phyloP scores from a whole-genome alignment of 1,140 invertebrate species.

The Lamellibrachia luymesi region DNA sequence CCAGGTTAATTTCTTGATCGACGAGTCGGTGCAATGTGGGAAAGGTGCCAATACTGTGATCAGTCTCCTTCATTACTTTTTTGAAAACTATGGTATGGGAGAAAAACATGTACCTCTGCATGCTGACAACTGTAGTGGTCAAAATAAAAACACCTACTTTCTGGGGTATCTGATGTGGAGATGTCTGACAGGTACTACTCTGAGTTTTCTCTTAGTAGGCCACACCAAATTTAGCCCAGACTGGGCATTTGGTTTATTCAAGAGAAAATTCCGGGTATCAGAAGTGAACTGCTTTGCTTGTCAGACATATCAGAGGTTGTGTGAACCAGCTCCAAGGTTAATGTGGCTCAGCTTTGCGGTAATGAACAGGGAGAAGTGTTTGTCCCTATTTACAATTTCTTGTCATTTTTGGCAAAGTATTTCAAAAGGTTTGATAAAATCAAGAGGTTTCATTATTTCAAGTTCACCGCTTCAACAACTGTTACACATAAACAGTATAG shows the following conservation, averaged over 20 bases:
- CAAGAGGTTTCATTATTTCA: slow-evolving; percentile 28
- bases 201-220: slow-evolving; percentile 35
- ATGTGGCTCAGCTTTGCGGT: slow-evolving; percentile 11
- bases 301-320: slow-evolving; percentile 24
- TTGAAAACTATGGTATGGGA: slow-evolving; percentile 34
- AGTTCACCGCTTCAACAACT: slow-evolving; percentile 18
- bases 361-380: slow-evolving; percentile 25
- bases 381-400: slow-evolving; percentile 32
- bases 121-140: slow-evolving; percentile 38
- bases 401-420: slow-evolving; percentile 24
- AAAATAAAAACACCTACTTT: slow-evolving; percentile 40
- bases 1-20: slow-evolving; percentile 34
- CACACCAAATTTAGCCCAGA: slow-evolving; percentile 43
- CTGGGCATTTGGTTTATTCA: slow-evolving; percentile 41
- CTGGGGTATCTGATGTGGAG: slow-evolving; percentile 39
- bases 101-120: slow-evolving; percentile 30
- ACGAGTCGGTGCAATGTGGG: slow-evolving; percentile 21
- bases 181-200: slow-evolving; percentile 25
- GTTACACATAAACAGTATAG: slow-evolving; percentile 14
- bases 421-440: slow-evolving; percentile 32
- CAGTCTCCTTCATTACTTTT: slow-evolving; percentile 34
- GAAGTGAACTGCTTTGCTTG: neutral
- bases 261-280: slow-evolving; percentile 23
- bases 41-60: slow-evolving; percentile 40
- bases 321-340: neutral